Percentiles rank a stretch among this genome's conserved stretches.
Evolutionary conservation across 2,888 invertebrate genomes (phyloP).

Genomic region (Idaea straminata): DNA sequence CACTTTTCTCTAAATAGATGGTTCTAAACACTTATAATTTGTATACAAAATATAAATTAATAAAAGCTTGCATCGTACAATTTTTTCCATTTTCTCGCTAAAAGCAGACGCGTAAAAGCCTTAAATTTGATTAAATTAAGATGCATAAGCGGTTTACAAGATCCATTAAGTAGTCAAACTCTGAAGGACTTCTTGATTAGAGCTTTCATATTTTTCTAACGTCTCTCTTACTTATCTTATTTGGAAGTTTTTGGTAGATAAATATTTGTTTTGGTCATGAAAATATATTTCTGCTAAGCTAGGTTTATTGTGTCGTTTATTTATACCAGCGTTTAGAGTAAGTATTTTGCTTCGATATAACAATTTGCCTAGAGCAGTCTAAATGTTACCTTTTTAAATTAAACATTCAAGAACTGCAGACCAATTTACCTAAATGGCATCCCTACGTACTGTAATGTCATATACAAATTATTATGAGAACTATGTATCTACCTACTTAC

Average conservation of each 20-base stretch:
- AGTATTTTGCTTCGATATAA: not conserved
- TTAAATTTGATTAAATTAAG: slow-evolving; percentile 30
- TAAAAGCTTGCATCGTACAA: not conserved
- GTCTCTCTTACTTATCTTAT: slow-evolving; percentile 44
- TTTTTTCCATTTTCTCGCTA: slow-evolving; percentile 4
- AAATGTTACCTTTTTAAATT: not conserved
- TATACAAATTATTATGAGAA: too few relatives aligned
- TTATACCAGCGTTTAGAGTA: not conserved
- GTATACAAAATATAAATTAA: not conserved
- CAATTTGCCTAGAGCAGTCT: not conserved
- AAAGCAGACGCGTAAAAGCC: slow-evolving; percentile 11
- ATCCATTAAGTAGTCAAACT: slow-evolving; percentile 44
- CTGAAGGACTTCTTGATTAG: slow-evolving; percentile 36
- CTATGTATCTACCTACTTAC: not conserved
- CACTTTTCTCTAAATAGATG: too few relatives aligned
- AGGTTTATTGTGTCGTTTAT: too few relatives aligned
- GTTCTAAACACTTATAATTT: not conserved
- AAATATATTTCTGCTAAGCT: not conserved
- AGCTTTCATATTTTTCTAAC: slow-evolving; percentile 37
- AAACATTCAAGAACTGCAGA: not conserved
- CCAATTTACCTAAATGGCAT: not conserved
- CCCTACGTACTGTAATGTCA: too few relatives aligned
- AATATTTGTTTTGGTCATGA: not conserved
- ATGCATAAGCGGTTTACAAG: slow-evolving; percentile 40
- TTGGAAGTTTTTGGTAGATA: slow-evolving; percentile 35